phyloP scores from a whole-genome alignment of 2,888 invertebrate species.

The Rhingia campestris region DNA sequence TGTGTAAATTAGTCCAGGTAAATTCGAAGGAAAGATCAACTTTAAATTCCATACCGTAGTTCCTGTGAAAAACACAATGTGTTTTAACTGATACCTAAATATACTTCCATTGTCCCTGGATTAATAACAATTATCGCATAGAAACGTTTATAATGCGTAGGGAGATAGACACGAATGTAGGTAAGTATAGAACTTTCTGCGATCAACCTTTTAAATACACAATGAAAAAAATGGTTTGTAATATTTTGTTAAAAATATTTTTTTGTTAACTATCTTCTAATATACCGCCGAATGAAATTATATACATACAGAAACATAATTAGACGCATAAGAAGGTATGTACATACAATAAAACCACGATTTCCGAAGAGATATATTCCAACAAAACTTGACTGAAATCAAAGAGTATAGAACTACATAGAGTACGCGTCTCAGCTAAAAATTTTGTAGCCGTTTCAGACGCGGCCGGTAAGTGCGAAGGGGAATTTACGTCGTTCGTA shows the following conservation, averaged over 20 bases:
- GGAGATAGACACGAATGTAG: neutral
- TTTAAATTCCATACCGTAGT: slow-evolving; percentile 41
- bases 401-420: too few species aligned
- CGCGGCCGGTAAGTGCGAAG: too few species aligned
- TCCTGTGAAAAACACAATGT: slow-evolving; percentile 36
- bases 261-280: neutral
- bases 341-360: too few species aligned
- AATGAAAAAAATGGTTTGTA: slow-evolving; percentile 26
- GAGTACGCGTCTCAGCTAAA: too few species aligned
- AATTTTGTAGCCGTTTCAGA: too few species aligned
- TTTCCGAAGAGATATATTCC: too few species aligned
- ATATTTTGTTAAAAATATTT: slow-evolving; percentile 4
- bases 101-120: slow-evolving; percentile 25
- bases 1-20: slow-evolving; percentile 37
- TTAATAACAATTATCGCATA: slow-evolving; percentile 20
- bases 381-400: too few species aligned
- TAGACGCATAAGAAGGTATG: too few species aligned
- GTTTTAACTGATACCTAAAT: slow-evolving; percentile 24
- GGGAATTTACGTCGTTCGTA: too few species aligned
- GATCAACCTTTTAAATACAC: slow-evolving; percentile 22
- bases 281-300: neutral
- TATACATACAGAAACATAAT: neutral
- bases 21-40: slow-evolving; percentile 20
- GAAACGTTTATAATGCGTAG: neutral
- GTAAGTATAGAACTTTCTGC: slow-evolving; percentile 1